phyloP scores from a whole-genome alignment of 2,113 vertebrate genomes.

The Rhinopithecus roxellana region DNA sequence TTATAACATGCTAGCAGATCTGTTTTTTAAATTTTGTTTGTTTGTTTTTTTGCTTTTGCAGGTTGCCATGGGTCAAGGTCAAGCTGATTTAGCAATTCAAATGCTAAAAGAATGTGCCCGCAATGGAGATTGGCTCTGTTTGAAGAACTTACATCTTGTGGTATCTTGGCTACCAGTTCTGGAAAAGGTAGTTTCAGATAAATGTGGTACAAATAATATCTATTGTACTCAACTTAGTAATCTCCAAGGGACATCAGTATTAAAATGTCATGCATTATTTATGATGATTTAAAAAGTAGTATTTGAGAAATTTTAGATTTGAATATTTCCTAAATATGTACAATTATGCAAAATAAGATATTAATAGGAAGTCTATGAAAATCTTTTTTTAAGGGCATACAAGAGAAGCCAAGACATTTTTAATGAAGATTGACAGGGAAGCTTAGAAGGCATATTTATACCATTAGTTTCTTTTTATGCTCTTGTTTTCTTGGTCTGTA shows the following conservation, averaged over 20 bases:
- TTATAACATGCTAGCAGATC: not conserved
- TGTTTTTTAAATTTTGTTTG: not conserved
- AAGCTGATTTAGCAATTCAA: constrained; percentile 95
- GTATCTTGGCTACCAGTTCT: constrained; percentile 94
- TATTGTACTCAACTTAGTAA: not conserved
- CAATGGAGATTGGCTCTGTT: constrained; percentile 95
- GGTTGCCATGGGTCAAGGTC: constrained; percentile 99
- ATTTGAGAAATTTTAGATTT: constrained; percentile 4
- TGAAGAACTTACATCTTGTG: constrained; percentile 98
- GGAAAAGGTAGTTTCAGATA: constrained; percentile 90
- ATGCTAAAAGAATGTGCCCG: constrained; percentile 91
- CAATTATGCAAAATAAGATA: not conserved
- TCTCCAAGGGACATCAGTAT: not conserved
- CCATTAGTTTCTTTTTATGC: not conserved
- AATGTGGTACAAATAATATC: not conserved
- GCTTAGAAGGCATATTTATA: not conserved
- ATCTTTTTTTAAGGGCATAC: not conserved
- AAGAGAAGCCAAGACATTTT: not conserved
- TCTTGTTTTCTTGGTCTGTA: not conserved
- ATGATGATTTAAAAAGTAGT: not conserved
- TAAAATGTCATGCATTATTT: not conserved
- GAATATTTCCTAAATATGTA: not conserved
- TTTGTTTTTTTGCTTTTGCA: constrained; percentile 75
- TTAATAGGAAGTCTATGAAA: constrained; percentile 13
- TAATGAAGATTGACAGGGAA: not conserved